Evolutionary conservation across 2,113 vertebrate genomes (phyloP).

Genomic region (Bubo blakistoni): DNA sequence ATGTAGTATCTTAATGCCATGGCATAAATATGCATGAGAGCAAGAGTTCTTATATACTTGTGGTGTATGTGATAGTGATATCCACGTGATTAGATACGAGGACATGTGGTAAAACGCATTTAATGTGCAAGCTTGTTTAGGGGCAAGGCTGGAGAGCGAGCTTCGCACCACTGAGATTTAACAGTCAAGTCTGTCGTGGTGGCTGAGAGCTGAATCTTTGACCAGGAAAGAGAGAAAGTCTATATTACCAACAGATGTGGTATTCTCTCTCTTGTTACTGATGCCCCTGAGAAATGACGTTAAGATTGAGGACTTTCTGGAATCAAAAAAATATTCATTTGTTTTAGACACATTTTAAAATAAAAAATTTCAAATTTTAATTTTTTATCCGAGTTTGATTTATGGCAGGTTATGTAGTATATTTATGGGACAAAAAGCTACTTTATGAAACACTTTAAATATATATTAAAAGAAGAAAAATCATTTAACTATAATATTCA

Average conservation of each 20-base stretch:
- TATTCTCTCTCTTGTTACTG: not conserved
- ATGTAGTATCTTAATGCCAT: constrained; percentile 30
- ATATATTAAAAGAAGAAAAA: not conserved
- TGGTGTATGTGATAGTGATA: not conserved
- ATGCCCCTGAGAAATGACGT: not conserved
- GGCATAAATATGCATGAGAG: constrained; percentile 42
- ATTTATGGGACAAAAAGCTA: not conserved
- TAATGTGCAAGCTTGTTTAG: not conserved
- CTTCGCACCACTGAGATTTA: not conserved
- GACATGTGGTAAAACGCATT: not conserved
- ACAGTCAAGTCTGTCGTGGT: not conserved
- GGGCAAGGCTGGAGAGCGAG: not conserved
- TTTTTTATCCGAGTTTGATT: not conserved
- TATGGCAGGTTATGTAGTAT: not conserved
- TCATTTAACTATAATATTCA: not conserved
- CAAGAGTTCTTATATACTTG: not conserved
- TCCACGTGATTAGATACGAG: not conserved
- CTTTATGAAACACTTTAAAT: not conserved
- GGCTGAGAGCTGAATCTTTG: not conserved
- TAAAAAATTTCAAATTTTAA: not conserved
- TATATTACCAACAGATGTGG: not conserved
- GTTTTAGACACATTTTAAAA: not conserved
- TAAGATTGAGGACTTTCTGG: not conserved
- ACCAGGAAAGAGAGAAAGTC: not conserved
- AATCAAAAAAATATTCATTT: not conserved